Conservation (phyloP, 2,888 invertebrate genomes). For the Nysson spinosus region DNA sequence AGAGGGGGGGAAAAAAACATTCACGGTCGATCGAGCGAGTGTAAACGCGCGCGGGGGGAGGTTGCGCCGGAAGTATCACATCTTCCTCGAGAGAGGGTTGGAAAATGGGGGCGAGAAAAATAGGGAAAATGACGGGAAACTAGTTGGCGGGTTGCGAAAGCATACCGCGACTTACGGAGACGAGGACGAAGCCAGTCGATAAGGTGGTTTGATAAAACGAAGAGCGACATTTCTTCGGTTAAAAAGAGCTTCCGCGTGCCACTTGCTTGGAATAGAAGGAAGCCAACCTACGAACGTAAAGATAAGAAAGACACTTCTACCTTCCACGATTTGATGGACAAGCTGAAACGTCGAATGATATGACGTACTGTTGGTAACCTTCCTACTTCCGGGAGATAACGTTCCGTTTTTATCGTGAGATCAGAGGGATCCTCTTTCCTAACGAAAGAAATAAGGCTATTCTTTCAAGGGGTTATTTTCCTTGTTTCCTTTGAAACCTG, state of each 20-base stretch:
- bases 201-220: conserved; percentile 36
- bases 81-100: conserved; percentile 10
- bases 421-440: neutral
- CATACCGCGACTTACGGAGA: conserved; percentile 5
- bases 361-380: conserved; percentile 34
- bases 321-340: neutral
- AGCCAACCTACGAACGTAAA: neutral
- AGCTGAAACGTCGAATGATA: conserved; percentile 12
- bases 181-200: conserved; percentile 20
- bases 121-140: neutral
- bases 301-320: neutral
- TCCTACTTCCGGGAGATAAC: conserved; percentile 24
- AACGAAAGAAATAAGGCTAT: conserved; percentile 3
- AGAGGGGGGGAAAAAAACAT: conserved; percentile 52
- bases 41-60: conserved; percentile 47
- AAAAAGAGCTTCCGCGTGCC: neutral
- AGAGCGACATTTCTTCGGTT: neutral
- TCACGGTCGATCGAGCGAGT: conserved; percentile 57
- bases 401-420: conserved; percentile 30
- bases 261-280: conserved; percentile 4
- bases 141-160: conserved; percentile 3
- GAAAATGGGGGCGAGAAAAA: neutral
- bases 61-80: conserved; percentile 37
- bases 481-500: no score
- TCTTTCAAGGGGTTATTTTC: neutral